Evolutionary conservation across 2,797 vertebrate species (phyloP), one percentile per base, ranked within the genome.

Genomic region (Enteromius viviparus): DNA sequence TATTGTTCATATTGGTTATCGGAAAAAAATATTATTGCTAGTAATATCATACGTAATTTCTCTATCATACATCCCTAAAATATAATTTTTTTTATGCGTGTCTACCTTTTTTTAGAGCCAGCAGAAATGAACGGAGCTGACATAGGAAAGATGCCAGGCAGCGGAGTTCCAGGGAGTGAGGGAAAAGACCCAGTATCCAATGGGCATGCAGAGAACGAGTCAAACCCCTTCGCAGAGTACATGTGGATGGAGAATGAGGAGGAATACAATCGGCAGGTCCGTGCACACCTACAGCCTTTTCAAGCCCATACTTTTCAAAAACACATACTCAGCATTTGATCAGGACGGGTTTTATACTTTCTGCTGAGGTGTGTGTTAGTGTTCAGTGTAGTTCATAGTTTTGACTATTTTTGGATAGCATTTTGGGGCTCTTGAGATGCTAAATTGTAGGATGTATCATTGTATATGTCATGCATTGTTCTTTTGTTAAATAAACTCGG

Each of bases 181-280:
- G 94, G 94, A 17, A 95, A 95, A 88, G 94, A 95, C 87, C 90
- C 93, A 0, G 94, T 96, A 87, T 91, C 93, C 90, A 96, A 96
- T 85, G 95, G 97, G 29, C 97, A 96, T 0, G 93, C 95, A 66
- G 97, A 98, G 80, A 95, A 95, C 40, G 97, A 98, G 1, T 92
- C 89, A 87, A 96, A 98, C 86, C 97, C 98, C 3, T 99, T 99
- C 0, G 97, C 97, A 0, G 98, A 99, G 87, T 99, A 97, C 92
- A 97, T 99, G 98, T 99, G 98, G 98, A 99, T 98, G 98, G 98
- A 99, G 91, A 98, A 99, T 0, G 97, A 98, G 85, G 97, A 99
- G 72, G 98, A 98, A 85, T 98, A 99, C 89, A 96, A 99, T 92
- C 95, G 96, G 88, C 97, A 99, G 97, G 98, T 98, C 76, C 10